Evolutionary conservation across 35 echinoderm and acorn worm species (phyloP).

Genomic region (Antedon bifida): DNA sequence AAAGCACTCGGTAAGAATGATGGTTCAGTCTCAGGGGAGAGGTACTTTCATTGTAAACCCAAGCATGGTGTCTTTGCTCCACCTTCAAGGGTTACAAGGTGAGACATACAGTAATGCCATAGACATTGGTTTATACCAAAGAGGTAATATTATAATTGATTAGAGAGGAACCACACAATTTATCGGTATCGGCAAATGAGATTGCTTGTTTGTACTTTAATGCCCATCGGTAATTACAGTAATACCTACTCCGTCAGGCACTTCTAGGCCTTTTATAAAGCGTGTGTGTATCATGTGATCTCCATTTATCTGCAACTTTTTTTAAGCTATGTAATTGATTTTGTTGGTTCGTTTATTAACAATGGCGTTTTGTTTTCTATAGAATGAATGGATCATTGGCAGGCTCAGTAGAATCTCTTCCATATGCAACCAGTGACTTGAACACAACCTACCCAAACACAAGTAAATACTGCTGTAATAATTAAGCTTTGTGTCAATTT

Average conservation of each 20-base stretch:
- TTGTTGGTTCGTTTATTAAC: background rate
- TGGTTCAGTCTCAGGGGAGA: slow-evolving; percentile 23
- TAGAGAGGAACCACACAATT: no score
- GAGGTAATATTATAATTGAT: no score
- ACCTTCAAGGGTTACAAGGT: slow-evolving; percentile 25
- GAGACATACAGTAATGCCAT: background rate
- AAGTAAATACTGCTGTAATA: background rate
- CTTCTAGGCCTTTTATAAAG: no score
- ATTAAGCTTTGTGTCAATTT: no score
- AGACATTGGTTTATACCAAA: no score
- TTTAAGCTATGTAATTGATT: background rate
- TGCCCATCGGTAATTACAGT: no score
- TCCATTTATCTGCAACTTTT: no score
- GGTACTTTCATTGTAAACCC: slow-evolving; percentile 28
- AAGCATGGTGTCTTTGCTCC: slow-evolving; percentile 40
- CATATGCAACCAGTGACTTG: background rate
- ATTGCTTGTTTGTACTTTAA: no score
- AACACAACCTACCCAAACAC: background rate
- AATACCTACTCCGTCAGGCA: no score
- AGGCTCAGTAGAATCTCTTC: background rate
- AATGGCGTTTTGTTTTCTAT: background rate
- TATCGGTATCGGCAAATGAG: no score
- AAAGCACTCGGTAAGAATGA: slow-evolving; percentile 40
- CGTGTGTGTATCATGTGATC: no score
- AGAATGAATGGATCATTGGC: background rate